phyloP scores from a whole-genome alignment of 2,113 vertebrate species.

The Notiomystis cincta region DNA sequence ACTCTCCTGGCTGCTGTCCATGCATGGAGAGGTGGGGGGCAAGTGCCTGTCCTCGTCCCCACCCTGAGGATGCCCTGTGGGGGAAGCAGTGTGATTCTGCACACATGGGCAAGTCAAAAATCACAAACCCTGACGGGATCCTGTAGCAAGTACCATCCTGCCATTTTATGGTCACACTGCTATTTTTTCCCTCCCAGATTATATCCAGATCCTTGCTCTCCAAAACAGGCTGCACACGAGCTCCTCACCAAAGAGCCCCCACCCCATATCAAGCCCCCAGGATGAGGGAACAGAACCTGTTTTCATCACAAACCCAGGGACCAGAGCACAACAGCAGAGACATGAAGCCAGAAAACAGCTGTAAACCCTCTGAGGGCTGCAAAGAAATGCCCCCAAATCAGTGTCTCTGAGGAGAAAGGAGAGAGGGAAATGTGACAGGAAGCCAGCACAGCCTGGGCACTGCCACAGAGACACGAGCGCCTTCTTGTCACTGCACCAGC shows the following conservation, averaged over 20 bases:
- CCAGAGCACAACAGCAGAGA: background rate
- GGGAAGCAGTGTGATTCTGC: background rate
- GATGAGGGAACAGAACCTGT: background rate
- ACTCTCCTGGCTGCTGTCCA: background rate
- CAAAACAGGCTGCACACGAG: rapidly evolving
- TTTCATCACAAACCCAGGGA: background rate
- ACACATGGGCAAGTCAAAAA: background rate
- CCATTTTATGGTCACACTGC: background rate
- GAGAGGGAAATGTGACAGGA: background rate
- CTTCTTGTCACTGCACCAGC: rapidly evolving
- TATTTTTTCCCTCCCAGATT: background rate
- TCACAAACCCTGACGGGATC: background rate
- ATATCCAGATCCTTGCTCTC: background rate
- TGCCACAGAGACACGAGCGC: rapidly evolving
- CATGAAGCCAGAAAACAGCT: background rate
- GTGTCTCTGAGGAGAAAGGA: background rate
- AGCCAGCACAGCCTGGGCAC: background rate
- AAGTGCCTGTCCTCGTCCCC: background rate
- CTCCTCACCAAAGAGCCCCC: rapidly evolving
- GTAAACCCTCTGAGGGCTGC: background rate
- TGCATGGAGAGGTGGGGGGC: background rate
- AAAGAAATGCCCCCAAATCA: background rate
- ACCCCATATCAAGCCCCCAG: background rate
- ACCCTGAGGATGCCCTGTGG: background rate
- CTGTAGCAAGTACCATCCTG: background rate